A percentile compares a stretch with the other conserved stretches of the same genome.
Conservation (phyloP, 2,797 vertebrate species). For the Oryzias dopingdopingensis region DNA sequence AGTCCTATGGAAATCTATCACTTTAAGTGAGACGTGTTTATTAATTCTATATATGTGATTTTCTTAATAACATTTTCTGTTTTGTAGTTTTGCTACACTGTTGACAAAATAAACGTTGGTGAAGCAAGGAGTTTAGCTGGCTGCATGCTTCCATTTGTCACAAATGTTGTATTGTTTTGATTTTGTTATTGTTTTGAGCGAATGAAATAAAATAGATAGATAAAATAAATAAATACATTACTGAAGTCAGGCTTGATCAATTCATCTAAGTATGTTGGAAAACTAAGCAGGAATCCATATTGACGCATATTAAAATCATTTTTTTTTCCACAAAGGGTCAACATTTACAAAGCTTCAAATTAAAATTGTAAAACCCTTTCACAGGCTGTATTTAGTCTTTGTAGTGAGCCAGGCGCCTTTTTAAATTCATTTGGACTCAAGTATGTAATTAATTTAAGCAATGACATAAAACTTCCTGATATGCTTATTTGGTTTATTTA, state of each 20-base stretch:
- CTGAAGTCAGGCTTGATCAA: constrained; percentile 40
- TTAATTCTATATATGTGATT: too few relatives aligned
- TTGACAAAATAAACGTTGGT: too few relatives aligned
- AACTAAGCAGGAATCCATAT: not conserved
- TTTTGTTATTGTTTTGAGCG: too few relatives aligned
- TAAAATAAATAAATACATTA: constrained; percentile 46
- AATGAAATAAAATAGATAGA: constrained; percentile 26
- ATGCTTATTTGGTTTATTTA: constrained; percentile 46
- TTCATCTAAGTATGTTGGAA: not conserved
- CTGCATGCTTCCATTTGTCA: too few relatives aligned
- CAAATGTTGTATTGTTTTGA: too few relatives aligned
- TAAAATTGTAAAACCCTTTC: constrained; percentile 31
- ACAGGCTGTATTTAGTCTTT: constrained; percentile 27
- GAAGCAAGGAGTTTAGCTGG: too few relatives aligned
- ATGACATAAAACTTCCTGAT: constrained; percentile 61
- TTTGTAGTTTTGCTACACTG: too few relatives aligned
- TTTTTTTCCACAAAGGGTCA: constrained; percentile 4
- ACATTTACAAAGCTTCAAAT: constrained; percentile 16
- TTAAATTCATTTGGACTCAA: constrained; percentile 59
- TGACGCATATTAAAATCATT: not conserved
- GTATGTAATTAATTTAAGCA: constrained; percentile 70
- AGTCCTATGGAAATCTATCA: too few relatives aligned
- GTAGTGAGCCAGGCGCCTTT: constrained; percentile 51
- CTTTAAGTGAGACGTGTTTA: too few relatives aligned
- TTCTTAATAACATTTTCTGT: too few relatives aligned